These are phyloP conservation scores for Monoplex corrugatus DNA, from an alignment of 2,888 invertebrate species.

Conservation along the genomic window DNA sequence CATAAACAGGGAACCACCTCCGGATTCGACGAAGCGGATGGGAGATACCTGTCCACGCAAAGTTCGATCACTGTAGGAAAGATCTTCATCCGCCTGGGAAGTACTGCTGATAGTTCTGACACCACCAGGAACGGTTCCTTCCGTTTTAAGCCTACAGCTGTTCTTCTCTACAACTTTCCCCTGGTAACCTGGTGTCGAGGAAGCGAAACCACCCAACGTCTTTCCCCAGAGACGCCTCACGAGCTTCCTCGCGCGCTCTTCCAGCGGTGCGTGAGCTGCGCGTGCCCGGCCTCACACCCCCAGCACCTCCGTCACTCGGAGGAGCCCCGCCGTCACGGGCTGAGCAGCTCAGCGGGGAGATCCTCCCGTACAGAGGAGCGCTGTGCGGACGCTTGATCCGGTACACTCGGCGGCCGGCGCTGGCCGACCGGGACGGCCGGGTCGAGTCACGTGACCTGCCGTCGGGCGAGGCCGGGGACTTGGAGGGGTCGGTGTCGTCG, in stretches of 20 bases:
- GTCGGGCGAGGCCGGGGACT: background rate
- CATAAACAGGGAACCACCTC: background rate
- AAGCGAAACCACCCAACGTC: background rate
- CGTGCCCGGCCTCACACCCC: too few species aligned
- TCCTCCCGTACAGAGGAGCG: constrained; percentile 43
- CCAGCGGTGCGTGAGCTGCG: too few species aligned
- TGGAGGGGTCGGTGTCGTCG: constrained; percentile 45
- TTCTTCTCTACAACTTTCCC: too few species aligned
- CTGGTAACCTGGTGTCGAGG: too few species aligned
- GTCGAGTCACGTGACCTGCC: background rate
- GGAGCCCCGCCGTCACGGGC: too few species aligned
- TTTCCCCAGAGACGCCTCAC: background rate
- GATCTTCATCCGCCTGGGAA: too few species aligned
- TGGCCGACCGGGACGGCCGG: background rate
- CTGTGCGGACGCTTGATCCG: constrained; percentile 50
- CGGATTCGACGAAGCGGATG: background rate
- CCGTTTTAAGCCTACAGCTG: too few species aligned
- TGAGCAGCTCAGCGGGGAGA: constrained; percentile 25
- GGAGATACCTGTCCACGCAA: background rate
- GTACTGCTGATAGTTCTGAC: too few species aligned
- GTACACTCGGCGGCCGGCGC: constrained; percentile 41
- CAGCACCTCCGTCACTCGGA: too few species aligned
- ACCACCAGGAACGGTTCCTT: too few species aligned
- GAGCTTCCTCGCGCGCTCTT: too few species aligned
- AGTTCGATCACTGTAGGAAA: background rate